phyloP scores from a whole-genome alignment of 1,140 invertebrate species.

The Zaprionus inermis region DNA sequence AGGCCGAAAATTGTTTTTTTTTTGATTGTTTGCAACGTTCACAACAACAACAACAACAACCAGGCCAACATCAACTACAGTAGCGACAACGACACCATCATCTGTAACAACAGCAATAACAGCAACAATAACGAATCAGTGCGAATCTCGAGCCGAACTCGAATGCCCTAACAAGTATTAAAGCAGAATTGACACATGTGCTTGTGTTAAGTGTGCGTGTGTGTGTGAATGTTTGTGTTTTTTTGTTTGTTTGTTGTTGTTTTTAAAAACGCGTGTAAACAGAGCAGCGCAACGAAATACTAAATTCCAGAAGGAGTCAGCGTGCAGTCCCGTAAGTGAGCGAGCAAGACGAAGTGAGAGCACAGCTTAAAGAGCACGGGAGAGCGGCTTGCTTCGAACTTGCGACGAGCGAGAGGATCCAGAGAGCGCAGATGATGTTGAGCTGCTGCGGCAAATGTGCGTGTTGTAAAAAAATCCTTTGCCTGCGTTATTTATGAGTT shows the following conservation, averaged over 20 bases:
- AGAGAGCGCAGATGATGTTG: slow-evolving; percentile 24
- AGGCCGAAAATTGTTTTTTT: slow-evolving; percentile 37
- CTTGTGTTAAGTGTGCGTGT: slow-evolving; percentile 15
- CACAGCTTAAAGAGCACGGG: neutral
- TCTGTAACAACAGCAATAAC: slow-evolving; percentile 16
- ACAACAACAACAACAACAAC: slow-evolving; percentile 26
- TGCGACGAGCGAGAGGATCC: neutral
- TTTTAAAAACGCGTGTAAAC: slow-evolving; percentile 31
- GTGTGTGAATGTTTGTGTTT: slow-evolving; percentile 20
- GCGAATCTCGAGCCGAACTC: slow-evolving; percentile 28
- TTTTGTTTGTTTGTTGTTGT: slow-evolving; percentile 35
- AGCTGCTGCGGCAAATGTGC: slow-evolving; percentile 31
- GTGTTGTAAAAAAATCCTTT: slow-evolving; percentile 35
- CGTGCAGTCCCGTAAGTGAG: neutral
- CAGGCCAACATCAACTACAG: slow-evolving; percentile 10
- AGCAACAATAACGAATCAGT: slow-evolving; percentile 13
- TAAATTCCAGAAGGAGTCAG: neutral
- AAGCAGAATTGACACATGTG: slow-evolving; percentile 32
- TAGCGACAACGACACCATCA: slow-evolving; percentile 6
- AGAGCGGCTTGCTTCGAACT: neutral
- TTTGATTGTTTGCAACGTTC: slow-evolving; percentile 30
- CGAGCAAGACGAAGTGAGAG: neutral
- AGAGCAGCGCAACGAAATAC: slow-evolving; percentile 5
- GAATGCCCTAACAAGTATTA: slow-evolving; percentile 19
- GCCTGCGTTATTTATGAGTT: neutral